These are phyloP conservation scores for Erpetoichthys calabaricus DNA, from an alignment of 2,797 vertebrate genomes.

Conservation along the genomic window DNA sequence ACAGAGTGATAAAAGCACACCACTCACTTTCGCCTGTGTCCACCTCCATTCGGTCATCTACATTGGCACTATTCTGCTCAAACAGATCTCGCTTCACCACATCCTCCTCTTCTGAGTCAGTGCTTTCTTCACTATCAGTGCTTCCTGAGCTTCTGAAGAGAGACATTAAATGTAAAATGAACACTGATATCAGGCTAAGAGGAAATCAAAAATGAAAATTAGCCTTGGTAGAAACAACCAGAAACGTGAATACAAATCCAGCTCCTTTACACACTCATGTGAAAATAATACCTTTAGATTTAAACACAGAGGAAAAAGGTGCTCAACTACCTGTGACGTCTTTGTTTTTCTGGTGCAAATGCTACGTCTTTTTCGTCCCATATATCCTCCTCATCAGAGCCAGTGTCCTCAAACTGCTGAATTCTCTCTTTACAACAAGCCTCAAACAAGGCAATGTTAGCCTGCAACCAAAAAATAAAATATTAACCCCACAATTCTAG, in stretches of 20 bases:
- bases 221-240: too few species aligned
- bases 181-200: too few species aligned
- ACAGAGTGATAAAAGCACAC: too few species aligned
- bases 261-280: too few species aligned
- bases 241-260: too few species aligned
- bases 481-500: too few species aligned
- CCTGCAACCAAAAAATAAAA: constrained; percentile 38
- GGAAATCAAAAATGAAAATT: too few species aligned
- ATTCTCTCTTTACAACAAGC: constrained; percentile 95
- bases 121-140: constrained; percentile 95
- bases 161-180: neutral
- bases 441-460: constrained; percentile 93
- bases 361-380: constrained; percentile 95
- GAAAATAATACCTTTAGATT: too few species aligned
- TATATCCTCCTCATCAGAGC: constrained; percentile 94
- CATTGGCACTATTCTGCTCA: constrained; percentile 49
- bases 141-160: constrained; percentile 74
- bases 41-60: constrained; percentile 92
- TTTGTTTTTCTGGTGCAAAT: constrained; percentile 79
- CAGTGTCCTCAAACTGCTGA: constrained; percentile 92
- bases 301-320: too few species aligned
- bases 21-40: constrained; percentile 57
- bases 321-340: constrained; percentile 68
- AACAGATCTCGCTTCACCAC: constrained; percentile 73
- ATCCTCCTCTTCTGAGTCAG: constrained; percentile 92